phyloP scores from a whole-genome alignment of 1,140 invertebrate species.

The Euura saliciscinereae region DNA sequence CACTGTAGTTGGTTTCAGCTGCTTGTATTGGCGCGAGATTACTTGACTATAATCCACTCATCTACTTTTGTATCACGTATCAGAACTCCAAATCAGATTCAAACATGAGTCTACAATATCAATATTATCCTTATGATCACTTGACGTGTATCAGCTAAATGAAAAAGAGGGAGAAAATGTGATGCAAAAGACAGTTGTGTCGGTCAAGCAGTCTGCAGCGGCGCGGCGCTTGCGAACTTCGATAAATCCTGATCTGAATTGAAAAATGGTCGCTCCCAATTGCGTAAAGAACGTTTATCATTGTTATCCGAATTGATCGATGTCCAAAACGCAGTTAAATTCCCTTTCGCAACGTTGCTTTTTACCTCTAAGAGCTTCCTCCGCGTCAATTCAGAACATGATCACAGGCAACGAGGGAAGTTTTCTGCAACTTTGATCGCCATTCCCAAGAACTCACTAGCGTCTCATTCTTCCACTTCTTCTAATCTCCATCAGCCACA shows the following conservation, averaged over 20 bases:
- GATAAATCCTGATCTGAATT: conserved; percentile 1
- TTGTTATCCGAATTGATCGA: not conserved
- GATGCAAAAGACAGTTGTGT: not conserved
- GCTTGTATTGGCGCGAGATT: conserved; percentile 49
- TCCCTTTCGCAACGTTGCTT: too few relatives aligned
- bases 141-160: not conserved
- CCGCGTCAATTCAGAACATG: too few relatives aligned
- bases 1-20: conserved; percentile 21
- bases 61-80: not conserved
- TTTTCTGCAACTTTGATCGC: conserved; percentile 51
- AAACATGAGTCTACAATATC: too few relatives aligned
- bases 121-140: not conserved
- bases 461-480: not conserved
- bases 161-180: not conserved
- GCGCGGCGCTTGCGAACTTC: conserved; percentile 49
- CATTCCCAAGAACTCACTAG: conserved; percentile 48
- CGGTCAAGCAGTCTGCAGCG: conserved; percentile 52
- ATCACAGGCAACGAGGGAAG: conserved; percentile 37
- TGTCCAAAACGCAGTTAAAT: not conserved
- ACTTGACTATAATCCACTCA: conserved; percentile 38
- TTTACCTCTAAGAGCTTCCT: conserved; percentile 21
- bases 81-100: not conserved
- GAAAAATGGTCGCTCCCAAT: not conserved
- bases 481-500: conserved; percentile 3
- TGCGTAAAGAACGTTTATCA: conserved; percentile 8